phyloP scores from a whole-genome alignment of 2,888 invertebrate genomes.

The Neuroscelio doddi region DNA sequence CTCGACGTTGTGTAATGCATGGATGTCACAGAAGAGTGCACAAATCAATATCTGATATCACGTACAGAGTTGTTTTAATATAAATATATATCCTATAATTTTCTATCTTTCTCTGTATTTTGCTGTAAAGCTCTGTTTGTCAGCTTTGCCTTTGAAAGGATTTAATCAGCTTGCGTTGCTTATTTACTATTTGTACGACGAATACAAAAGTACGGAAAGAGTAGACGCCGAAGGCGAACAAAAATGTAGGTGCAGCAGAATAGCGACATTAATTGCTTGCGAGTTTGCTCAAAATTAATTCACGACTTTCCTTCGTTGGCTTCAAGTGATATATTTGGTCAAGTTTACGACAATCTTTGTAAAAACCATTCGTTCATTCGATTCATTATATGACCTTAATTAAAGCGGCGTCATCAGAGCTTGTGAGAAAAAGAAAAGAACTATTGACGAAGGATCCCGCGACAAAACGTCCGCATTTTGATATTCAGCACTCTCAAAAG shows the following conservation, averaged over 20 bases:
- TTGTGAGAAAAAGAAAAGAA: slow-evolving; percentile 31
- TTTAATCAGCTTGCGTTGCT: slow-evolving; percentile 16
- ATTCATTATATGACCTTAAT: slow-evolving; percentile 55
- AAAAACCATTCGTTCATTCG: slow-evolving; percentile 47
- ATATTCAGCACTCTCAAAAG: slow-evolving; percentile 40
- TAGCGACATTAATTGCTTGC: slow-evolving; percentile 53
- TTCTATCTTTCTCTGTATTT: slow-evolving; percentile 9
- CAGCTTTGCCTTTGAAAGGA: background rate
- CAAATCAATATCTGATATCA: slow-evolving; percentile 28
- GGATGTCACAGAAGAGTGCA: slow-evolving; percentile 24
- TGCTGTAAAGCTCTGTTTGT: slow-evolving; percentile 3
- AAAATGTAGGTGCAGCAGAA: slow-evolving; percentile 35
- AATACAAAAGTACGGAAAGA: slow-evolving; percentile 29
- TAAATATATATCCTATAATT: slow-evolving; percentile 23
- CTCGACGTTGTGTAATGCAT: slow-evolving; percentile 16
- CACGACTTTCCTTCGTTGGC: slow-evolving; percentile 50
- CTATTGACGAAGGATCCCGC: slow-evolving; percentile 44
- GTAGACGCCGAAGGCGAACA: slow-evolving; percentile 22
- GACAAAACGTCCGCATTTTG: slow-evolving; percentile 29
- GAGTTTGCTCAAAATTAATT: slow-evolving; percentile 53
- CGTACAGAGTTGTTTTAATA: slow-evolving; percentile 22
- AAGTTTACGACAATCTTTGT: slow-evolving; percentile 49
- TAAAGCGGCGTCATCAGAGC: slow-evolving; percentile 56
- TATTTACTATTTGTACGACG: slow-evolving; percentile 1
- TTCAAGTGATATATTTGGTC: slow-evolving; percentile 50